Evolutionary conservation across 92 coral and sea anemone genomes (phyloP).

Genomic region (Parazoanthus swiftii): DNA sequence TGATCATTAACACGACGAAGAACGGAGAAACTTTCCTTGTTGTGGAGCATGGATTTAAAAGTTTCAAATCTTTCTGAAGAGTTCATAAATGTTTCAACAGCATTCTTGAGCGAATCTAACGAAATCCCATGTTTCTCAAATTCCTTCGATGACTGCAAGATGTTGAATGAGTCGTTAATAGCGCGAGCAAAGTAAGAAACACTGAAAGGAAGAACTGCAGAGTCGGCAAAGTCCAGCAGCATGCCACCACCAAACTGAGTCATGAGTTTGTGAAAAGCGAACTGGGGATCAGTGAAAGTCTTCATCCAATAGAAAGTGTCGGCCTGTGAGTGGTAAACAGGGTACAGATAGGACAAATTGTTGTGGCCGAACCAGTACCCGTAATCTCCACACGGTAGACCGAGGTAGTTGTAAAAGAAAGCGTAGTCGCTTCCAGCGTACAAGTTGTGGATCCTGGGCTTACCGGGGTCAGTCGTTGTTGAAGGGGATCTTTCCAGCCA

Average conservation of each 20-base stretch:
- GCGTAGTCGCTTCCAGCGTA: slow-evolving; percentile 89
- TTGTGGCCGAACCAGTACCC: slow-evolving; percentile 84
- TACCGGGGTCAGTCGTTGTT: slow-evolving; percentile 30
- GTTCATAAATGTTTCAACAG: slow-evolving; percentile 60
- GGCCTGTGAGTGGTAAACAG: slow-evolving; percentile 86
- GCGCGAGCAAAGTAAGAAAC: slow-evolving; percentile 66
- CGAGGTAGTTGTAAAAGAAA: slow-evolving; percentile 85
- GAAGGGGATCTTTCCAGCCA: slow-evolving; percentile 77
- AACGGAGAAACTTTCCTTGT: slow-evolving; percentile 43
- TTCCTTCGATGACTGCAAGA: slow-evolving; percentile 51
- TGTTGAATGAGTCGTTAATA: slow-evolving; percentile 59
- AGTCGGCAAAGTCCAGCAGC: slow-evolving; percentile 74
- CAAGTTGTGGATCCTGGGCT: slow-evolving; percentile 69
- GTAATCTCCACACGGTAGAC: slow-evolving; percentile 86
- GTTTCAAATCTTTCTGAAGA: slow-evolving; percentile 62
- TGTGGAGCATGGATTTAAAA: slow-evolving; percentile 22
- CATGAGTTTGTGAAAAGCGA: slow-evolving; percentile 79
- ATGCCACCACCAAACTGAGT: slow-evolving; percentile 82
- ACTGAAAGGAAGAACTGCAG: slow-evolving; percentile 73
- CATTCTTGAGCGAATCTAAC: slow-evolving; percentile 55
- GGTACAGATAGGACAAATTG: slow-evolving; percentile 61
- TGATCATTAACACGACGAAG: slow-evolving; percentile 86
- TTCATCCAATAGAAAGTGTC: slow-evolving; percentile 92
- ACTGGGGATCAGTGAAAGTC: slow-evolving; percentile 76
- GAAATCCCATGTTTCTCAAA: slow-evolving; percentile 54